A percentile compares a stretch with the other conserved stretches of the same genome.
These are phyloP conservation scores for Philopedon plagiatum DNA, from an alignment of 2,888 invertebrate genomes.

Conservation along the genomic window DNA sequence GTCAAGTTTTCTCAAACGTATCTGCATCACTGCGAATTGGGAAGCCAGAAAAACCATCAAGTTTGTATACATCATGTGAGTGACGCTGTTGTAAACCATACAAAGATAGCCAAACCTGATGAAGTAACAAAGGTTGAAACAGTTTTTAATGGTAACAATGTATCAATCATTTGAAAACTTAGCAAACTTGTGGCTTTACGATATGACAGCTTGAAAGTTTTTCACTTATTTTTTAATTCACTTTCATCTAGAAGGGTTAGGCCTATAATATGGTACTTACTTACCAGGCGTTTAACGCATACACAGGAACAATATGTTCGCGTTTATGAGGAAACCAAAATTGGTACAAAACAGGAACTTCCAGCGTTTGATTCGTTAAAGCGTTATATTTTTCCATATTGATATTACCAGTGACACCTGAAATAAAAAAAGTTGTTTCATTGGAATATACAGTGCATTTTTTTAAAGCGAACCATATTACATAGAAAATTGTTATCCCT, in stretches of 20 bases:
- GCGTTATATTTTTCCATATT: neutral
- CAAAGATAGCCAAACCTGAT: slow-evolving; percentile 1
- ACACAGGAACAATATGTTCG: neutral
- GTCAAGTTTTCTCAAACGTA: neutral
- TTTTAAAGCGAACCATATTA: too few relatives aligned
- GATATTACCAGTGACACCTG: neutral
- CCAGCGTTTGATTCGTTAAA: neutral
- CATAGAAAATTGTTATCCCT: too few relatives aligned
- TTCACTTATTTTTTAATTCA: too few relatives aligned
- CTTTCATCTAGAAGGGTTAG: too few relatives aligned
- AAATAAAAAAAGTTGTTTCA: neutral
- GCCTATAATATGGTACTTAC: neutral
- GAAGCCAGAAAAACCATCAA: neutral
- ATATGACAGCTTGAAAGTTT: too few relatives aligned
- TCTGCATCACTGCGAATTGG: slow-evolving; percentile 7
- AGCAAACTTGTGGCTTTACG: too few relatives aligned
- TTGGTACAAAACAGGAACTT: slow-evolving; percentile 4
- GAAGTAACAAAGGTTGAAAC: too few relatives aligned
- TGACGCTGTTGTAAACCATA: neutral
- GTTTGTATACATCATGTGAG: slow-evolving; percentile 6
- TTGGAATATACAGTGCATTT: too few relatives aligned
- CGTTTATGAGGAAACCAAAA: neutral
- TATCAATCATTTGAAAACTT: too few relatives aligned
- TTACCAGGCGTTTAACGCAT: neutral
- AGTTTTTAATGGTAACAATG: too few relatives aligned